These are phyloP conservation scores for Drosophila setosimentum DNA, from an alignment of 2,888 invertebrate species.

Conservation along the genomic window DNA sequence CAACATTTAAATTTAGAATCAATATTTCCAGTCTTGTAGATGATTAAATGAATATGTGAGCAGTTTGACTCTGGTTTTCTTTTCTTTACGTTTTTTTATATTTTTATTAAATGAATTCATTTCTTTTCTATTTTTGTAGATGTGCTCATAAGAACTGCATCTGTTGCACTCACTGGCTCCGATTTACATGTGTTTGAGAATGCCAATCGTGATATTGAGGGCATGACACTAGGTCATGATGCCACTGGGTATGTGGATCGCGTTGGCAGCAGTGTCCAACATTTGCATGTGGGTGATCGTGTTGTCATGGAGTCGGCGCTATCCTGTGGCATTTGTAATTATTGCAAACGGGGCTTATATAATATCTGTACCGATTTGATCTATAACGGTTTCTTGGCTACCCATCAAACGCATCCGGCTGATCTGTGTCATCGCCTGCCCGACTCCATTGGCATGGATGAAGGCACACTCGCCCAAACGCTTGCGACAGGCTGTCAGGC, in stretches of 20 bases:
- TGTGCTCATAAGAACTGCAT: slow-evolving; percentile 89
- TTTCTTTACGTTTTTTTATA: neutral
- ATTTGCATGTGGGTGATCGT: slow-evolving; percentile 92
- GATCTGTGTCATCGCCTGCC: slow-evolving; percentile 81
- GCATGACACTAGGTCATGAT: slow-evolving; percentile 94
- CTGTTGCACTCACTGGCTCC: slow-evolving; percentile 96
- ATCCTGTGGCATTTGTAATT: slow-evolving; percentile 92
- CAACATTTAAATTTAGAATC: neutral
- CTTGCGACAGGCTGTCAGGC: slow-evolving; percentile 80
- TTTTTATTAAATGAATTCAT: neutral
- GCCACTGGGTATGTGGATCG: slow-evolving; percentile 92
- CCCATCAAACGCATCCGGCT: slow-evolving; percentile 77
- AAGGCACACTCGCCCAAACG: slow-evolving; percentile 74
- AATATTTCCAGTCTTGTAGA: neutral
- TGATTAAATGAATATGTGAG: neutral
- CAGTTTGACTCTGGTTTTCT: neutral
- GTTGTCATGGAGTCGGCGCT: slow-evolving; percentile 97
- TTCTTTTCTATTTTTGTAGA: slow-evolving; percentile 85
- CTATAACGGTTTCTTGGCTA: slow-evolving; percentile 78
- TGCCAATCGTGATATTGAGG: slow-evolving; percentile 60
- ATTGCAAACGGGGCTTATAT: slow-evolving; percentile 88
- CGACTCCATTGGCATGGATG: slow-evolving; percentile 61
- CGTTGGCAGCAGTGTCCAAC: slow-evolving; percentile 88
- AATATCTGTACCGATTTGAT: slow-evolving; percentile 77
- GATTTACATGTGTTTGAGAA: slow-evolving; percentile 93